Evolutionary conservation across 2,797 vertebrate genomes (phyloP).

Genomic region (Mastacembelus armatus): DNA sequence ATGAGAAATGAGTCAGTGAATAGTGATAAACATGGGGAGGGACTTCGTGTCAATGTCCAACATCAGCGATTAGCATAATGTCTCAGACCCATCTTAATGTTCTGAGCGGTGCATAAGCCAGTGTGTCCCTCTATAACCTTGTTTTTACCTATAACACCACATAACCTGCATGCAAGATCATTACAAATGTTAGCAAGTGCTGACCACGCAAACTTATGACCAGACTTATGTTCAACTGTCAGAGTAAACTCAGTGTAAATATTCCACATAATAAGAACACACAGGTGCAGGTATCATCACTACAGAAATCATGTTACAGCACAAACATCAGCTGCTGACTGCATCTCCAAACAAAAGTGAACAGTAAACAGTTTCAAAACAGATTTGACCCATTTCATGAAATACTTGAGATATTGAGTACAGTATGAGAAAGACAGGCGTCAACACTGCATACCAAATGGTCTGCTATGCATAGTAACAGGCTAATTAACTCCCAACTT

Average conservation of each 20-base stretch:
- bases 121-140: neutral
- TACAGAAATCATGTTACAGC: neutral
- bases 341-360: conserved; percentile 6
- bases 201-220: neutral
- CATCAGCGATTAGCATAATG: conserved; percentile 2
- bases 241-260: conserved; percentile 2
- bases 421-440: conserved; percentile 59
- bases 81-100: neutral
- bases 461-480: conserved; percentile 63
- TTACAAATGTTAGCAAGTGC: neutral
- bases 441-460: conserved; percentile 69
- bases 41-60: conserved; percentile 1
- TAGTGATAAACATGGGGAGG: neutral
- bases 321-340: conserved; percentile 28
- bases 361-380: conserved; percentile 3
- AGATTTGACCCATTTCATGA: conserved; percentile 60
- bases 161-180: neutral
- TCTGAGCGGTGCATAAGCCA: neutral
- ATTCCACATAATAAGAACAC: neutral
- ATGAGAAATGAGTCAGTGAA: neutral
- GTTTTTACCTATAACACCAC: conserved; percentile 1
- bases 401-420: conserved; percentile 46
- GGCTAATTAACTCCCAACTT: conserved; percentile 71
- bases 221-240: no score
- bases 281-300: neutral